Evolutionary conservation across 2,888 invertebrate genomes (phyloP), one percentile per base, ranked within the genome.

Genomic region (Bembecia ichneumoniformis): DNA sequence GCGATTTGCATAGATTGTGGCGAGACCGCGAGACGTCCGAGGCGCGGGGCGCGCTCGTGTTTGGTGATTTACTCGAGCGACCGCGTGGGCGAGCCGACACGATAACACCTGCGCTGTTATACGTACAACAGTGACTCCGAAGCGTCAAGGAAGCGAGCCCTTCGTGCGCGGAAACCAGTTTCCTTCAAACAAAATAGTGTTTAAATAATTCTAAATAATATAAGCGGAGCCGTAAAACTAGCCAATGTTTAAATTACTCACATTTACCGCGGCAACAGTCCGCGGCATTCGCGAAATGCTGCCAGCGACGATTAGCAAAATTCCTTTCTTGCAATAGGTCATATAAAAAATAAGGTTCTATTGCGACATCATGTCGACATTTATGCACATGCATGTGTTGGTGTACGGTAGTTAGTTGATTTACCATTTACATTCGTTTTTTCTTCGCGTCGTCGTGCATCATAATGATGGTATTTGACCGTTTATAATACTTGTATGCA

Each of bases 1-100:
- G 73, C 75, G 77, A 86, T 86, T 87, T 86, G 82, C 87, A 86
- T 87, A 86, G 84, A 86, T 86, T 86, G 83, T 72, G 72, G 69
- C 62, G 28, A 60, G 53, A 52, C 52, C n/a, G n/a, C 62, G 59
- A 60, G 53, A 52, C 52, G 47, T 52, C 51, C 52, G 55, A 61
- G 68, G 55, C 56, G 56, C 58, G 58, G 62, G 65, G 63, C 58
- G 55, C 47, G 55, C 63, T 60, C 63, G 62, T 62, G 71, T 79
- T 78, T 66, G 74, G 76, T 77, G 80, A 82, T 82, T 78, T 81
- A 80, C 74, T 71, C 55, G 58, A 56, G 61, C 60, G 61, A 62
- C 63, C 61, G 71, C 64, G 66, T 63, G 64, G 64, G 65, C 60
- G 65, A 62, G 56, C 52, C 49, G 56, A 55, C 35, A 48, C 58